These are phyloP conservation scores for Rallus crepitans DNA, from an alignment of 2,797 vertebrate species.

Conservation along the genomic window DNA sequence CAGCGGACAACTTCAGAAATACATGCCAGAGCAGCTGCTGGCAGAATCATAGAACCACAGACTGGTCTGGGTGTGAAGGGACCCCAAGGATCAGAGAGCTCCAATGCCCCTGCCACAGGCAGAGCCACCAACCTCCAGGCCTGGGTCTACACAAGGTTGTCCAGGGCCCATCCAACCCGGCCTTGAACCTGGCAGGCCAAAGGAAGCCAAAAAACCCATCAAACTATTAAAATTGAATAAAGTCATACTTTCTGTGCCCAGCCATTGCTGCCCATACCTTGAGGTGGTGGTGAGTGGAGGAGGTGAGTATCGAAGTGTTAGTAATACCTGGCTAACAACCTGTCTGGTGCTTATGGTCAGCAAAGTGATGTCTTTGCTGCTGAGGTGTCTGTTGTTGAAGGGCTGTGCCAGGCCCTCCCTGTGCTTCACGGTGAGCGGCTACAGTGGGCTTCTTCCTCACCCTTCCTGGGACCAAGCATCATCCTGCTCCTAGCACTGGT, in stretches of 20 bases:
- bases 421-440: rapidly evolving
- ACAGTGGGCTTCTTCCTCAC: background rate
- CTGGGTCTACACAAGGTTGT: too few species aligned
- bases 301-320: background rate
- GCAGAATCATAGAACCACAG: too few species aligned
- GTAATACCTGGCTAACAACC: background rate
- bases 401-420: background rate
- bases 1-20: background rate
- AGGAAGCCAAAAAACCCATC: background rate
- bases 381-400: background rate
- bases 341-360: background rate
- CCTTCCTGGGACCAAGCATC: background rate
- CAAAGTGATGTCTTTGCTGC: background rate
- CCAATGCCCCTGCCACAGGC: too few species aligned
- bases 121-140: too few species aligned
- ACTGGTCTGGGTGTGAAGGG: too few species aligned
- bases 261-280: background rate
- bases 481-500: background rate
- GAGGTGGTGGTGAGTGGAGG: background rate
- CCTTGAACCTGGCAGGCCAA: background rate
- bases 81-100: too few species aligned
- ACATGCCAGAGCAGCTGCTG: background rate
- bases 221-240: background rate
- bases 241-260: background rate
- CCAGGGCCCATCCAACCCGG: too few species aligned